These are phyloP conservation scores for Nannospalax galili DNA, from an alignment of 2,113 vertebrate species.

Conservation along the genomic window DNA sequence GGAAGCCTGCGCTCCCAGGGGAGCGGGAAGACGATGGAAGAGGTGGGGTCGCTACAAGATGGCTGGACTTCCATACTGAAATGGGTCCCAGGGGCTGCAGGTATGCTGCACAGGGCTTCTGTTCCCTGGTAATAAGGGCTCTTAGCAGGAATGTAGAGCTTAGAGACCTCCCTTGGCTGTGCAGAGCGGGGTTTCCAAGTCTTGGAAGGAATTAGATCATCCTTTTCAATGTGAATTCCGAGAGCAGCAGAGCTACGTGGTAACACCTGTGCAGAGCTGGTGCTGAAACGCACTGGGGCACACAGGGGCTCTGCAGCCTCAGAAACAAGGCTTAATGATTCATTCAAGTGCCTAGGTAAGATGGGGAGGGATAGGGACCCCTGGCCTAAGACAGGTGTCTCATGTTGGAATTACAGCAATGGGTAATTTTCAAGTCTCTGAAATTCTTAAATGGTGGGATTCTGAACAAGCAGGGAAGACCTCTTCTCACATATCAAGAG, in stretches of 20 bases:
- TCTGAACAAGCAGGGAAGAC: background rate
- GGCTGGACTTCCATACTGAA: background rate
- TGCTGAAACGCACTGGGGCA: background rate
- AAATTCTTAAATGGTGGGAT: background rate
- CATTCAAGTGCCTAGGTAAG: fast-evolving
- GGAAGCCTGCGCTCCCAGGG: background rate
- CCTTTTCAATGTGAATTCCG: background rate
- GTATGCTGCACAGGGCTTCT: fast-evolving
- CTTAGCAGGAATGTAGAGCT: background rate
- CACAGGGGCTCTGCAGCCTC: background rate
- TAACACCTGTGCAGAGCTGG: fast-evolving
- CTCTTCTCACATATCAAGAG: too few relatives aligned
- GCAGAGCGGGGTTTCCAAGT: background rate
- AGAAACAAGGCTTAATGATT: background rate
- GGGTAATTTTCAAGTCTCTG: background rate
- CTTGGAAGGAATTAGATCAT: constrained; percentile 11
- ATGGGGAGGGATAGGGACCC: background rate
- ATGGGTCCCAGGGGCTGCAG: background rate
- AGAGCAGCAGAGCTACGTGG: fast-evolving
- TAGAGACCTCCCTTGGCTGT: background rate
- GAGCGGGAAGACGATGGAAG: background rate
- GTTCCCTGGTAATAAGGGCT: background rate
- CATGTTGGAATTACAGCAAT: background rate
- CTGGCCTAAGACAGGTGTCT: background rate
- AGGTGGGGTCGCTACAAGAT: fast-evolving